Evolutionary conservation across 1,140 invertebrate genomes (phyloP), one percentile per base, ranked within the genome.

Genomic region (Achatina immaculata): DNA sequence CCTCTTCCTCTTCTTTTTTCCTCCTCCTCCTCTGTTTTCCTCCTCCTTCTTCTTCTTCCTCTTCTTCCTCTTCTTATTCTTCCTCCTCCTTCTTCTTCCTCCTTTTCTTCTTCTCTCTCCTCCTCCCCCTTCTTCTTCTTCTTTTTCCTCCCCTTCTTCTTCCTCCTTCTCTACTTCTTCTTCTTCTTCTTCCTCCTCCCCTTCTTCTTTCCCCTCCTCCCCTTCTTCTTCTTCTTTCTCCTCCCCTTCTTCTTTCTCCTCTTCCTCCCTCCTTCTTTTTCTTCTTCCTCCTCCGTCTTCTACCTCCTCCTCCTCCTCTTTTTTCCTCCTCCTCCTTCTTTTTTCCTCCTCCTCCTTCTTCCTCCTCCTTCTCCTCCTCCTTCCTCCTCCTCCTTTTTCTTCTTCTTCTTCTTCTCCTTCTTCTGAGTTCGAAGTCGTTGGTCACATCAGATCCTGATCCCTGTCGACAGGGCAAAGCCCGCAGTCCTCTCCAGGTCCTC

Each of bases 211-310:
- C 16, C 42, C 24, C 31, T 16, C 14, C 42, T 43, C 16, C 24
- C 58, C 42, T 7, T 66, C 45, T 36, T 36, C 40, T 42, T 58
- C n/a, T 21, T 40, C 16, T 40, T 19, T 40, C 38, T 9, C 34
- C 24, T 19, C 38, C 55, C 14, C 19, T 62, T 6, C 62, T 43
- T 36, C 0, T 78, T 24, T 55, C 0, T 16, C 40, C 6, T 0
- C 40, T 31, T 24, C 45, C 48, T 0, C 40, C 48, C 1, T 51
- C 51, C 0, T 76, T 43, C 72, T 83, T 48, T 78, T 72, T 81
- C 43, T 77, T 72, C 62, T 19, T 81, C 81, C 45, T 81, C 81
- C 34, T 86, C 85, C 45, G 7, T 48, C 45, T 48, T 48, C 45
- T 19, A 11, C 45, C 45, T 19, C 19, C 45, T 19, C 19, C 19